These are phyloP conservation scores for Pogonocichla stellata DNA, from an alignment of 2,113 vertebrate genomes.

Conservation along the genomic window DNA sequence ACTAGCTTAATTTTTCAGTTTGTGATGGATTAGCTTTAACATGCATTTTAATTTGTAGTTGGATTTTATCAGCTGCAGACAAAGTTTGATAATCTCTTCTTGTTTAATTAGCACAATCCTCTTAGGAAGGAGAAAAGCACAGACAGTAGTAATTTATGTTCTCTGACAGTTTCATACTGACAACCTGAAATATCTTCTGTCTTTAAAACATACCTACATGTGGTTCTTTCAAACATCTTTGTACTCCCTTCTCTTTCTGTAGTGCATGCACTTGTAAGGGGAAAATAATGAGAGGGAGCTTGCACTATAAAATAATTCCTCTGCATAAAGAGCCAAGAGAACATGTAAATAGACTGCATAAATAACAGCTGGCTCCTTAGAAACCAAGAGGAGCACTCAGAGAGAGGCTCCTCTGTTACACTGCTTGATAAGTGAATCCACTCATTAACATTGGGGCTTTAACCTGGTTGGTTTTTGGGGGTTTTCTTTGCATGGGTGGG, in stretches of 20 bases:
- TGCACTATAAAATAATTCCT: slow-evolving; percentile 20
- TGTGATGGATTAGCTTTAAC: slow-evolving; percentile 65
- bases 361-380: slow-evolving; percentile 57
- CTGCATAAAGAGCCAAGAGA: slow-evolving; percentile 2
- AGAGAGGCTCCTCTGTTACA: not conserved
- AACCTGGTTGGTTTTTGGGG: not conserved
- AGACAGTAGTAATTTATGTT: slow-evolving; percentile 59
- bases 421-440: not conserved
- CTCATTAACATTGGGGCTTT: not conserved
- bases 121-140: slow-evolving; percentile 59
- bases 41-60: slow-evolving; percentile 67
- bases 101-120: slow-evolving; percentile 75
- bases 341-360: slow-evolving; percentile 43
- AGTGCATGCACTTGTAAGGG: not conserved
- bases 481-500: not conserved
- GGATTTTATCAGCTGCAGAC: slow-evolving; percentile 73
- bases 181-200: not conserved
- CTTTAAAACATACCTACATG: not conserved
- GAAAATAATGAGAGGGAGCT: not conserved
- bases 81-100: slow-evolving; percentile 75
- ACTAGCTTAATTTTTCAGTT: slow-evolving; percentile 38
- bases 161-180: slow-evolving; percentile 20
- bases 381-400: not conserved
- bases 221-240: not conserved
- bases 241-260: not conserved